These are phyloP conservation scores for Acholoe squamosa DNA, from an alignment of 2,888 invertebrate genomes.

Conservation along the genomic window DNA sequence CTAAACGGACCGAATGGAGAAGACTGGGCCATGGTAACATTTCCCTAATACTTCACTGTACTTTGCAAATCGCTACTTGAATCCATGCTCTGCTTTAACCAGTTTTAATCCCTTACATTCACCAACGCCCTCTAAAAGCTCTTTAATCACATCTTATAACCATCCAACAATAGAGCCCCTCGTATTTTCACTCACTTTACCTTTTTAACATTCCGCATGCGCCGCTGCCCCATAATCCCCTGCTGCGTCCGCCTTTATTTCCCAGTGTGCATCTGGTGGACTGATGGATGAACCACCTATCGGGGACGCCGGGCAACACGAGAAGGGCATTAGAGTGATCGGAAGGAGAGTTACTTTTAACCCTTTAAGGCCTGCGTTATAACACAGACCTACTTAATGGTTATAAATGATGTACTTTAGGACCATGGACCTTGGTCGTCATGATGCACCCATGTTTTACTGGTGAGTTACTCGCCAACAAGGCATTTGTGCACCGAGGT, in stretches of 20 bases:
- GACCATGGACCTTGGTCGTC: too few species aligned
- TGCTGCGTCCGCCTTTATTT: neutral
- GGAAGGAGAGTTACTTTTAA: neutral
- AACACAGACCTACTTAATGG: too few species aligned
- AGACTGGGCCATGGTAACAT: too few species aligned
- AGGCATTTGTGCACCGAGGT: too few species aligned
- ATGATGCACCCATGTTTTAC: too few species aligned
- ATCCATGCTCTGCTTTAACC: too few species aligned
- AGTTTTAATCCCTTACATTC: neutral
- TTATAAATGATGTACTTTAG: too few species aligned
- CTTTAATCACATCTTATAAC: neutral
- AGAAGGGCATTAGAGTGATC: slow-evolving; percentile 52
- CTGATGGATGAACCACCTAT: slow-evolving; percentile 16
- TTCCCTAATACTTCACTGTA: too few species aligned
- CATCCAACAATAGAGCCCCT: neutral
- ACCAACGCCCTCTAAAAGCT: slow-evolving; percentile 13
- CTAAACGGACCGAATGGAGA: too few species aligned
- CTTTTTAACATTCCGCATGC: slow-evolving; percentile 26
- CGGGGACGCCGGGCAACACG: neutral
- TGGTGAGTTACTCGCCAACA: too few species aligned
- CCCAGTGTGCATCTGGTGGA: slow-evolving; percentile 1
- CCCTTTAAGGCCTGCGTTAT: too few species aligned
- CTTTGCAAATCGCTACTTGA: too few species aligned
- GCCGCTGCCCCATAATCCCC: neutral
- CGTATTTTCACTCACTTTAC: slow-evolving; percentile 24